Evolutionary conservation across 2,797 vertebrate genomes (phyloP).

Genomic region (Sus cebifrons): DNA sequence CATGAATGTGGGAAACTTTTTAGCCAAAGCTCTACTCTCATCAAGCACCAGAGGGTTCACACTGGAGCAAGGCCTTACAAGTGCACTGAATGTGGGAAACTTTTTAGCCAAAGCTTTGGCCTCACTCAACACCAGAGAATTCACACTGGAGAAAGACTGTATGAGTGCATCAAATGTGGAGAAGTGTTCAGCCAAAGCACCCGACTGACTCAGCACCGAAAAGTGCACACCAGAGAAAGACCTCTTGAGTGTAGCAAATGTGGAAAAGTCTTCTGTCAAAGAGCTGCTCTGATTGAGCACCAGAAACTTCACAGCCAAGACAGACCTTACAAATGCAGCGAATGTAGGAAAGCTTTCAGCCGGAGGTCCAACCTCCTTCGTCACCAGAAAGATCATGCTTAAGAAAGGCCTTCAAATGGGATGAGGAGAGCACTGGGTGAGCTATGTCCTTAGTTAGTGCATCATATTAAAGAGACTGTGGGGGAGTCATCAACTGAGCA

Average conservation of each 20-base stretch:
- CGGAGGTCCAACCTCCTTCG: background rate
- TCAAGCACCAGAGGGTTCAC: slow-evolving; percentile 48
- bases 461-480: background rate
- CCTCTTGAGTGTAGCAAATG: no score
- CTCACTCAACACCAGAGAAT: slow-evolving; percentile 15
- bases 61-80: background rate
- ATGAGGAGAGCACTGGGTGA: background rate
- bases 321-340: background rate
- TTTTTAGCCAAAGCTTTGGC: slow-evolving; percentile 20
- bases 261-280: no score
- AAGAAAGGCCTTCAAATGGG: background rate
- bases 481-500: background rate
- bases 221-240: background rate
- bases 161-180: background rate
- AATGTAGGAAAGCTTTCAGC: background rate
- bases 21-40: slow-evolving; percentile 1
- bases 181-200: background rate
- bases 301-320: no score
- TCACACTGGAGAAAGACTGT: background rate
- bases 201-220: background rate
- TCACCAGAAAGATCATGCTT: background rate
- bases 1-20: slow-evolving; percentile 43
- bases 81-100: background rate
- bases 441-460: background rate
- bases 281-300: no score